Base-by-base conservation (phyloP, 2,888 invertebrate species). In the Phytoseiulus persimilis region DNA sequence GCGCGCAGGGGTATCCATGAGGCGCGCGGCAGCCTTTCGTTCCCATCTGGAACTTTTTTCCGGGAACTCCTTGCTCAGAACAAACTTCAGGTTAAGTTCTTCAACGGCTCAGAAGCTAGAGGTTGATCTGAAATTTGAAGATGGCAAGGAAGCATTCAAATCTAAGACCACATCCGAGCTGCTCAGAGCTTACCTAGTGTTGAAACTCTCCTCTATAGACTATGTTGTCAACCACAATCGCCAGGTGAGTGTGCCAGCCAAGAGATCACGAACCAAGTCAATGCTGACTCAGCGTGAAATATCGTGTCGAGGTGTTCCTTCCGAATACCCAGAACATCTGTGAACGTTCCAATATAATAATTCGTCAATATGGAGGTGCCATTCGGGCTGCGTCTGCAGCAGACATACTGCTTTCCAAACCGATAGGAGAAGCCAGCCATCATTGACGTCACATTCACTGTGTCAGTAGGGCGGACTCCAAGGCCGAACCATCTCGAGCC, bases 151-250 rank as follows among this genome's bases (percentile, higher is more conserved):
- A 91, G 96, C 98, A 39, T 99, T 97, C 94, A 96, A 97, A 93
- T 97, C 97, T 94, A 98, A 98, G 94, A 97, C 96, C 92, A 98
- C 96, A 91, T 95, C 95, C 94, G 98, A 99, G 93, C 94, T 99
- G 91, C 92, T 97, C 90, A 94, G 98, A 91, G 98, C 97, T 83
- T 96, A 97, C 93, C 92, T 97, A 92, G 98, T 98, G 91, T 98
- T 98, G 93, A 95, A 96, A 92, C 94, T 98, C 93, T 98, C 98
- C 93, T 96, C 96, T 90, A 94, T 96, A 92, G 95, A 96, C 92
- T 95, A 95, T 93, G 93, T 98, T 91, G 98, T 98, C 91, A 96
- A 97, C 93, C 95, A 98, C 94, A 98, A 98, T 93, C 96, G 95
- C 94, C 95, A 95, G 96, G 98, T 98, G 94, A 95, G 92, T 90